These are phyloP conservation scores for Clarias macrocephalus DNA, from an alignment of 2,113 vertebrate species.

Conservation along the genomic window DNA sequence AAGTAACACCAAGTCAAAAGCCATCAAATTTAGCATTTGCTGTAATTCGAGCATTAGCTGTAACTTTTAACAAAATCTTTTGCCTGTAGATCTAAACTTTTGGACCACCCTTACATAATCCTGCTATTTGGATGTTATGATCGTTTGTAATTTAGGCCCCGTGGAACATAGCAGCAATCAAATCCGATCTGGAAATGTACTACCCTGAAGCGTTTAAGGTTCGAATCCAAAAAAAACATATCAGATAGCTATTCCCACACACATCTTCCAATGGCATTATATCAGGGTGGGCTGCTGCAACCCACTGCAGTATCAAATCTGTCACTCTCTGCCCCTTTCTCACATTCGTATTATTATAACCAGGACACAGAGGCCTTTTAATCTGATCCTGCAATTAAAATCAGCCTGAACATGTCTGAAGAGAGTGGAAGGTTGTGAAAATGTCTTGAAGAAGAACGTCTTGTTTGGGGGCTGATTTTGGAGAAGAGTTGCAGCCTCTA, in stretches of 20 bases:
- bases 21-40: too few relatives aligned
- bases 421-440: conserved; percentile 27
- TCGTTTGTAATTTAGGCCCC: conserved; percentile 63
- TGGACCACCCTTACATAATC: conserved; percentile 50
- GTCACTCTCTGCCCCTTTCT: conserved; percentile 29
- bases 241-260: conserved; percentile 35
- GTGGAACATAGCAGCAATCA: conserved; percentile 59
- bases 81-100: too few relatives aligned
- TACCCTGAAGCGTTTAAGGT: conserved; percentile 38
- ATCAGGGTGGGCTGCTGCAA: conserved; percentile 15
- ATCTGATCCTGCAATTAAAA: conserved; percentile 43
- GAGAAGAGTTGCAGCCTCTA: neutral
- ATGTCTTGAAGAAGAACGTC: conserved; percentile 11
- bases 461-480: neutral
- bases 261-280: conserved; percentile 41
- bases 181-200: conserved; percentile 42
- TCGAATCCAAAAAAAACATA: conserved; percentile 42
- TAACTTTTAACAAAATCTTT: too few relatives aligned
- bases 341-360: conserved; percentile 40
- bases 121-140: conserved; percentile 63
- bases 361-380: conserved; percentile 51
- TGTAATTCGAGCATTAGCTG: too few relatives aligned
- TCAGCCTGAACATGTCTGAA: conserved; percentile 48
- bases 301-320: conserved; percentile 28
- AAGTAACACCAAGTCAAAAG: too few relatives aligned